A percentile compares a stretch with the other conserved stretches of the same genome.
Conservation (phyloP, 2,797 vertebrate genomes). For the Myotis vivesi region DNA sequence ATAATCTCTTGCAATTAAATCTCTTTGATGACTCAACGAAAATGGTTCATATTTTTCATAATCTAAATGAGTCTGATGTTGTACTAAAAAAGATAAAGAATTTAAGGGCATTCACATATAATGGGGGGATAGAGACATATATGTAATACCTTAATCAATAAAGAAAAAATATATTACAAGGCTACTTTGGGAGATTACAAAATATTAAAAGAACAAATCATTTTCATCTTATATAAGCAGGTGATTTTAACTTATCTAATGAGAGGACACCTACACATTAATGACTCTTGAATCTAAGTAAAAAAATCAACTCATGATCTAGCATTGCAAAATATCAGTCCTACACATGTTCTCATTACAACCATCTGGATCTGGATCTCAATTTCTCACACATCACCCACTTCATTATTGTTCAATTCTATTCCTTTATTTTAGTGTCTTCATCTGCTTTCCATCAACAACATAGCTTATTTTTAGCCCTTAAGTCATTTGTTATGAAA, state of each 20-base stretch:
- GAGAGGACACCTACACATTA: not conserved
- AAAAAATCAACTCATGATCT: not conserved
- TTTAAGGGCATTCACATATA: not conserved
- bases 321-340: not conserved
- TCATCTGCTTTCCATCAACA: conserved; percentile 29
- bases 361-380: not conserved
- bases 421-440: not conserved
- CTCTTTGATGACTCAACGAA: not conserved
- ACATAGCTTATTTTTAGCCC: not conserved
- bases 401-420: not conserved
- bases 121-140: too few species aligned
- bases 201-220: conserved; percentile 1
- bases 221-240: not conserved
- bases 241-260: not conserved
- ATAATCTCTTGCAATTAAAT: conserved; percentile 48
- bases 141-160: too few species aligned
- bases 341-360: not conserved
- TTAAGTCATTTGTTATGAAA: not conserved
- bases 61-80: conserved; percentile 17
- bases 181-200: not conserved
- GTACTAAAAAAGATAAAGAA: not conserved
- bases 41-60: conserved; percentile 20
- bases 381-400: not conserved
- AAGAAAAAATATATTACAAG: not conserved
- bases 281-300: conserved; percentile 5